Percentiles rank a stretch among this genome's conserved stretches.
Evolutionary conservation across 2,113 vertebrate species (phyloP).

Genomic region (Nibea albiflora): DNA sequence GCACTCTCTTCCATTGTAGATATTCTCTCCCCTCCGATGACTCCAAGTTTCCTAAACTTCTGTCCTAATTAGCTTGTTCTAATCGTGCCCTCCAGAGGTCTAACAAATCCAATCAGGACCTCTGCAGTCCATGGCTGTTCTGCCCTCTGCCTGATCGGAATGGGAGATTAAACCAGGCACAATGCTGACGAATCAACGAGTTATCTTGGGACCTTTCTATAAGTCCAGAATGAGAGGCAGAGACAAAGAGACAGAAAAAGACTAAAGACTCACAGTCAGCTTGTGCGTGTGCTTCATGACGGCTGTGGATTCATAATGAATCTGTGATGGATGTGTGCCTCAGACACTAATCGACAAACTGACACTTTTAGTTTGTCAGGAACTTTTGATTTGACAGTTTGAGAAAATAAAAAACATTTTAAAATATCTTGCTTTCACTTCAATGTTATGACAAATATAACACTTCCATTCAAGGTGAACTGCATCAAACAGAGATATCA

Average conservation of each 20-base stretch:
- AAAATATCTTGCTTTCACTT: background rate
- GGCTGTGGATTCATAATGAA: background rate
- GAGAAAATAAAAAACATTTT: background rate
- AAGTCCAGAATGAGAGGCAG: constrained; percentile 1
- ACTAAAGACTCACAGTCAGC: background rate
- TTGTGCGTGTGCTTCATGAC: background rate
- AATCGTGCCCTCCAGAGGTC: constrained; percentile 77
- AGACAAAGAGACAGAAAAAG: constrained; percentile 24
- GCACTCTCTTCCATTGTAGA: background rate
- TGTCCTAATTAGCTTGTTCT: constrained; percentile 78
- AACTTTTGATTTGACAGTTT: background rate
- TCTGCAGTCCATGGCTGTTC: constrained; percentile 48
- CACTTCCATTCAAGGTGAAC: too few species aligned
- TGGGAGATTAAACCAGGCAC: constrained; percentile 50
- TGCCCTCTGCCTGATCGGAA: constrained; percentile 61
- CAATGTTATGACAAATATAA: background rate
- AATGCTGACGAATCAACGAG: constrained; percentile 42
- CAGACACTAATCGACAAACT: background rate
- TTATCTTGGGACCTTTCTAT: constrained; percentile 23
- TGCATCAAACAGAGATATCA: too few species aligned
- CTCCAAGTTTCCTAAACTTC: constrained; percentile 66
- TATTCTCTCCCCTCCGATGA: constrained; percentile 21
- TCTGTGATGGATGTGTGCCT: background rate
- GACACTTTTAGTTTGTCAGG: background rate
- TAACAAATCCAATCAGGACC: constrained; percentile 76